Evolutionary conservation across 2,888 invertebrate species (phyloP), one percentile per base, ranked within the genome.

Genomic region (Caenorhabditis sp.): DNA sequence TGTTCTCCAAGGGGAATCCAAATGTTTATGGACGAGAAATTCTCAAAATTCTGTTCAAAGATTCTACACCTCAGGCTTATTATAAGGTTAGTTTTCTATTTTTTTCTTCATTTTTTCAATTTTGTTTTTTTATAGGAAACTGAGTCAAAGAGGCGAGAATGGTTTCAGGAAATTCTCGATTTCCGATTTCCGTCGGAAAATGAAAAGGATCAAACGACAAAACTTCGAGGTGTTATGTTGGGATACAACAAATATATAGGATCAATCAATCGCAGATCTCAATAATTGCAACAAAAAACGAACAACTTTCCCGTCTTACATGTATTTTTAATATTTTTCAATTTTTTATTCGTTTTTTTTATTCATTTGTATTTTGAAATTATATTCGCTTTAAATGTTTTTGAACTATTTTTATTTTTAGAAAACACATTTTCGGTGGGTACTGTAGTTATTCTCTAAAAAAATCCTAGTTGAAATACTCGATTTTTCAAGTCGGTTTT

Each of bases 81-180:
- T 81, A 77, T 62, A 82, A 82, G 77, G 81, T 73, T 21, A 58
- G 64, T 17, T 14, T 1, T 50, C 19, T 31, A 19, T 17, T 26
- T 23, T n/a, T 26, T 57, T 3, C 36, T 23, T n/a, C 14, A 17
- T n/a, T 26, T 31, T 31, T 8, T 3, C 27, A 27, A 23, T 55
- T 4, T 26, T 26, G 4, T 8, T 14, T 17, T n/a, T 43, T 71
- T 78, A 1, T 63, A 77, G 81, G 82, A 82, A 58, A 80, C 79
- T 62, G 79, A 82, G 14, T 62, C 77, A 10, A 73, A 76, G n/a
- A 67, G 62, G 23, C 75, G 81, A 4, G 59, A 66, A 58, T 82
- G 82, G 82, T 74, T 79, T 50, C 73, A 69, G 24, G 82, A 81
- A 66, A 81, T 81, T n/a, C 57, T 82, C 62, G 80, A 82, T 62